Base-by-base conservation (phyloP, 2,797 vertebrate species). In the Lycodopsis pacificus region DNA sequence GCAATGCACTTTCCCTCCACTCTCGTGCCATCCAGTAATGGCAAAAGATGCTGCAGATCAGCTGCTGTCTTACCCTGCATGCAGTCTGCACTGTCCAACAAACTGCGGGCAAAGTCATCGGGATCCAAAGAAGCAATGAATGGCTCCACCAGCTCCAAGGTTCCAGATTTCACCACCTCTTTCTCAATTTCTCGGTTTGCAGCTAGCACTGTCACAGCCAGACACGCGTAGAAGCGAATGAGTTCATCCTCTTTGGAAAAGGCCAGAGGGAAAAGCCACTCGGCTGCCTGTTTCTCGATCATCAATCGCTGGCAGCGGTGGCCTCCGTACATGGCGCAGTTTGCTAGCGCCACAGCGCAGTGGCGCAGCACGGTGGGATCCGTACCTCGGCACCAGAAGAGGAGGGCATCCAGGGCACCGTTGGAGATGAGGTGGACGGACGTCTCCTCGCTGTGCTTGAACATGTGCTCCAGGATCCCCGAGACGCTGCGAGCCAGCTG, bases 391-490 rank as follows among this genome's bases (percentile, higher is more conserved):
- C 98, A 99, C 98, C 98, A 99, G 91, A 95, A 99, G 25, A 99
- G 96, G 77, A 99, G 93, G 1, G 96, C 90, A 1, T 99, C 98
- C 87, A 99, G 92, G 44, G 97, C 98, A 0, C 98, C 98, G 0
- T 97, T 94, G 0, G 92, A 88, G 89, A 99, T 98, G 53, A 99
- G 96, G 81, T 96, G 96, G 68, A 92, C 90, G 1, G 97, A 98
- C 0, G 98, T 99, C 93, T 99, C 97, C 92, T 99, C 98, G 0
- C 97, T 97, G 95, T 99, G 98, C 80, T 99, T 99, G 96, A 99
- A 99, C 98, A 99, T 99, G 94, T 99, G 98, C 92, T 99, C 97
- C 86, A 99, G 92, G 94, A 99, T 98, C 4, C 97, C 98, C 0
- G 98, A 97, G 34, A 97, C 73, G 0, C 97, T 97, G 61, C 94